Conservation (phyloP, 2,113 vertebrate genomes). For the Sylvietta virens region DNA sequence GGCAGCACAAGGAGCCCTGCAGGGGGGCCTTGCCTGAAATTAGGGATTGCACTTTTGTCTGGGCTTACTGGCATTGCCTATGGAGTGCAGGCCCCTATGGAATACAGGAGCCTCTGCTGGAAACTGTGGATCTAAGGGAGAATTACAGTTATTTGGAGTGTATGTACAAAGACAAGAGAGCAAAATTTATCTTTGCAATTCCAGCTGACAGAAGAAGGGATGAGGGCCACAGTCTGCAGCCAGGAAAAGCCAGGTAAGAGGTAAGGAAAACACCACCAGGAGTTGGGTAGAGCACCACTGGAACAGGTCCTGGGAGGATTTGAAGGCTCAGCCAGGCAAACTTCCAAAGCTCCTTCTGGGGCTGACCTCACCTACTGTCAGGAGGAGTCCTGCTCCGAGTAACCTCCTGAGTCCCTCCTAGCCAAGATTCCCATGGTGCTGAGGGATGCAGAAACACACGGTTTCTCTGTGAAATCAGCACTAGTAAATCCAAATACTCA, state of each 20-base stretch:
- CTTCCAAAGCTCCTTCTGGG: neutral
- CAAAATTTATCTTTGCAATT: neutral
- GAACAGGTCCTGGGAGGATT: neutral
- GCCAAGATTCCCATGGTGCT: neutral
- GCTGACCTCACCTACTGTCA: neutral
- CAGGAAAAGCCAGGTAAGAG: neutral
- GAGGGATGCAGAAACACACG: rapidly evolving
- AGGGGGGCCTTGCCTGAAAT: neutral
- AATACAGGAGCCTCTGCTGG: neutral
- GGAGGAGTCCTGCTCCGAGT: neutral
- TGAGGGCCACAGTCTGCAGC: neutral
- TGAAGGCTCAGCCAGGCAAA: neutral
- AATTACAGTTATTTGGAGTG: neutral
- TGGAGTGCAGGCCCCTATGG: neutral
- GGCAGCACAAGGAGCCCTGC: neutral
- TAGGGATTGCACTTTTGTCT: neutral
- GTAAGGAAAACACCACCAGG: neutral
- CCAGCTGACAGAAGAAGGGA: neutral
- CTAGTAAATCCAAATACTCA: neutral
- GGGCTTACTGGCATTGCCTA: neutral
- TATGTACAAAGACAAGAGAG: neutral
- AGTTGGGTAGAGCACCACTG: neutral
- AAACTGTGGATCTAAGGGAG: neutral
- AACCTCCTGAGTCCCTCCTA: neutral
- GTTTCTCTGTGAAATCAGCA: neutral